These are phyloP conservation scores for Paraescarpia echinospica DNA, from an alignment of 1,140 invertebrate genomes.

Conservation along the genomic window DNA sequence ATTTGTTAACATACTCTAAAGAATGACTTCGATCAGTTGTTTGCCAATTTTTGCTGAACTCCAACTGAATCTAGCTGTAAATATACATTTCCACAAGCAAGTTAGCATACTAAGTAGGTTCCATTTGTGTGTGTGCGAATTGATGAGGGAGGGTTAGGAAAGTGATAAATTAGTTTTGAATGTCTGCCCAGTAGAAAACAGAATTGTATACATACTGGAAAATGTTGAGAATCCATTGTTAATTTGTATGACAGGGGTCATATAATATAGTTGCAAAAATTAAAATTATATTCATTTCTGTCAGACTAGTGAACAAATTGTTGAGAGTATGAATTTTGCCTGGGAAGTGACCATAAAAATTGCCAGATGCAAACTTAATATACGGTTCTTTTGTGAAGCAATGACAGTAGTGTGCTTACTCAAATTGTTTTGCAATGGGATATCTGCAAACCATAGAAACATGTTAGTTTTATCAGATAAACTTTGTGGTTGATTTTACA, in stretches of 20 bases:
- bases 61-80: too few relatives aligned
- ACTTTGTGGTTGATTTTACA: not conserved
- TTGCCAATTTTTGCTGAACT: too few relatives aligned
- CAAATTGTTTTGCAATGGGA: not conserved
- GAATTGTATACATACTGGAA: not conserved
- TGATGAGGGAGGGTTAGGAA: not conserved
- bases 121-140: not conserved
- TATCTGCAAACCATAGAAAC: not conserved
- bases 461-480: not conserved
- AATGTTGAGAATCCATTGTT: not conserved
- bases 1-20: too few relatives aligned
- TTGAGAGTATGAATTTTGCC: not conserved
- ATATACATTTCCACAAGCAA: too few relatives aligned
- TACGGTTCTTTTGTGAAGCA: too few relatives aligned
- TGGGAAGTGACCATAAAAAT: not conserved
- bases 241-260: not conserved
- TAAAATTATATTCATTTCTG: not conserved
- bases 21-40: too few relatives aligned
- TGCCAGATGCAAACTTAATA: too few relatives aligned
- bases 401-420: not conserved
- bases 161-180: not conserved
- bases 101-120: too few relatives aligned
- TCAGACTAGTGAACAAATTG: not conserved
- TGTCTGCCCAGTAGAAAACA: not conserved
- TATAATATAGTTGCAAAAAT: not conserved